phyloP scores from a whole-genome alignment of 2,113 vertebrate genomes.

The Vanacampus margaritifer region DNA sequence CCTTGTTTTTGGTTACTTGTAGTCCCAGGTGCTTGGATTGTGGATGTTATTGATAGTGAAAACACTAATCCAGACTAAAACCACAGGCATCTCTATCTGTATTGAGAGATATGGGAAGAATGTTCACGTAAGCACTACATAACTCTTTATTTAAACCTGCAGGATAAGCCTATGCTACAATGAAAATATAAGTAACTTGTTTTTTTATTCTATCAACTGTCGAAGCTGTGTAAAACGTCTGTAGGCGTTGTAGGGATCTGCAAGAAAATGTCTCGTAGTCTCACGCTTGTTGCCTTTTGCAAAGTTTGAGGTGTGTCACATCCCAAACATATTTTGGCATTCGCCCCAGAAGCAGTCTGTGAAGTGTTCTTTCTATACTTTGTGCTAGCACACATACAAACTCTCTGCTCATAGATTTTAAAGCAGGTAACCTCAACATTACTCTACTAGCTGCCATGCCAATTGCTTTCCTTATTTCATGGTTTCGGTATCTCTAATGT shows the following conservation, averaged over 20 bases:
- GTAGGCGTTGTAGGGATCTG: background rate
- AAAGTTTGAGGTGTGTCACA: slow-evolving; percentile 56
- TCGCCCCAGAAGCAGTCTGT: slow-evolving; percentile 18
- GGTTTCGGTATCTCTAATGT: background rate
- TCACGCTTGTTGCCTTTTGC: slow-evolving; percentile 14
- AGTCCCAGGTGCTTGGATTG: slow-evolving; percentile 33
- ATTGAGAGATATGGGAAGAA: slow-evolving; percentile 39
- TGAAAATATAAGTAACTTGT: background rate
- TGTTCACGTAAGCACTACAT: slow-evolving; percentile 16
- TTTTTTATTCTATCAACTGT: background rate
- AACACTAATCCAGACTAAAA: background rate
- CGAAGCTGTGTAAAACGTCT: background rate
- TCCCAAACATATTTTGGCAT: slow-evolving; percentile 50
- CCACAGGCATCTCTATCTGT: slow-evolving; percentile 26
- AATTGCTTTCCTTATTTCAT: background rate
- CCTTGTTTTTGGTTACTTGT: slow-evolving; percentile 28
- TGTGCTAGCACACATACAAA: slow-evolving; percentile 23
- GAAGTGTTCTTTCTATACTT: slow-evolving; percentile 8
- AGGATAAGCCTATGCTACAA: background rate
- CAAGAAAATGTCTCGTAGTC: background rate
- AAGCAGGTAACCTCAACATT: background rate
- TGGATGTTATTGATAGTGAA: slow-evolving; percentile 23
- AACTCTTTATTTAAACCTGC: background rate
- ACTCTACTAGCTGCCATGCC: background rate
- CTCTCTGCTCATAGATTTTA: slow-evolving; percentile 20